Conservation (phyloP, 2,888 invertebrate species). For the Oxyscelio sp. region DNA sequence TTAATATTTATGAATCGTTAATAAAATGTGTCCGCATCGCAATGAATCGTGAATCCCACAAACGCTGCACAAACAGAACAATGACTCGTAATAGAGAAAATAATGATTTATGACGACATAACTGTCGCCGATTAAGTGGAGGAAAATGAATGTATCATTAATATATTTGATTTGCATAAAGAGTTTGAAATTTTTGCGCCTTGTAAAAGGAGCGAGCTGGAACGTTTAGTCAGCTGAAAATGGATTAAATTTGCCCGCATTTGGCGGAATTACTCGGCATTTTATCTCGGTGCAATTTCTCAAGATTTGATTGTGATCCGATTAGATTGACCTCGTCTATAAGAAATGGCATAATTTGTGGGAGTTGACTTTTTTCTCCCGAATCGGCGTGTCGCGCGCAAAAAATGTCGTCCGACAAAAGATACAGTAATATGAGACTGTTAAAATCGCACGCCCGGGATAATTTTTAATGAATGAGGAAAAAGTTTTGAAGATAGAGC, state of each 20-base stretch:
- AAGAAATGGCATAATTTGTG: constrained; percentile 40
- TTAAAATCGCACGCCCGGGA: constrained; percentile 15
- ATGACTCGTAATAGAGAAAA: neutral
- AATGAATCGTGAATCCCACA: too few relatives aligned
- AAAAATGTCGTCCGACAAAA: constrained; percentile 23
- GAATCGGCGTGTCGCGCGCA: neutral
- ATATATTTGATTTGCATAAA: constrained; percentile 61
- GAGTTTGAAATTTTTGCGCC: constrained; percentile 12
- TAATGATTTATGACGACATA: constrained; percentile 38
- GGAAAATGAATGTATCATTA: constrained; percentile 47
- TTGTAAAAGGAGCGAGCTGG: constrained; percentile 28
- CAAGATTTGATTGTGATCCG: constrained; percentile 69
- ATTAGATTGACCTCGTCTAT: constrained; percentile 48
- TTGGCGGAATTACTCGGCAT: constrained; percentile 56
- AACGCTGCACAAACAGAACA: too few relatives aligned
- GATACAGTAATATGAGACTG: constrained; percentile 10
- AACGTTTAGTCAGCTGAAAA: constrained; percentile 51
- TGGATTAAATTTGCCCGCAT: constrained; percentile 80
- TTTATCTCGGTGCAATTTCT: constrained; percentile 76
- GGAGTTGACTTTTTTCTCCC: constrained; percentile 15
- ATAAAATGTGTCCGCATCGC: too few relatives aligned
- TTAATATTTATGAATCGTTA: too few relatives aligned
- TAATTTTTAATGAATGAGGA: constrained; percentile 51
- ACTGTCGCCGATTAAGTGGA: constrained; percentile 37
- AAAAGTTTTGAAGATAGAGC: constrained; percentile 19